Percentiles rank a stretch among this genome's conserved stretches.
Evolutionary conservation across 2,797 vertebrate genomes (phyloP).

Genomic region (Iguana delicatissima): DNA sequence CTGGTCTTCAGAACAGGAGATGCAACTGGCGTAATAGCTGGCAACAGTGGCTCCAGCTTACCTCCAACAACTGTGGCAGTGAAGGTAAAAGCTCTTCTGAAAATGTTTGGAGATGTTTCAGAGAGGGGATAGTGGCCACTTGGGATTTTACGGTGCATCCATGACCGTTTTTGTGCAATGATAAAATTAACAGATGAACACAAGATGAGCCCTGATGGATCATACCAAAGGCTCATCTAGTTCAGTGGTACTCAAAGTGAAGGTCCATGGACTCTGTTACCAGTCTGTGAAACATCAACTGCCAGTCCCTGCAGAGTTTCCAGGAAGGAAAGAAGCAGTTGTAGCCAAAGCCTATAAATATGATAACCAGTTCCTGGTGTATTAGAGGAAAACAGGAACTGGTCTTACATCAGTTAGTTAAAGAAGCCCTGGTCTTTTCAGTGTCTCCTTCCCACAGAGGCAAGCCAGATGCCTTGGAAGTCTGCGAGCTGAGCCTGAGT

Average conservation of each 20-base stretch:
- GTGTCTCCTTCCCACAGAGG: background rate
- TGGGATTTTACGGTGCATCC: background rate
- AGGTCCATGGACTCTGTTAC: too few relatives aligned
- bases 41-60: background rate
- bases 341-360: too few relatives aligned
- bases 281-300: too few relatives aligned
- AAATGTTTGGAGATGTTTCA: background rate
- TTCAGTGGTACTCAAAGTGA: background rate
- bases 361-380: too few relatives aligned
- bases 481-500: background rate
- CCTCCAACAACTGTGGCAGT: background rate
- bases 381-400: too few relatives aligned
- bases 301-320: too few relatives aligned
- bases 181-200: background rate
- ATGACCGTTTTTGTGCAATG: background rate
- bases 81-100: background rate
- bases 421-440: background rate
- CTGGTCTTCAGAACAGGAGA: background rate
- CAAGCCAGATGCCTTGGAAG: background rate
- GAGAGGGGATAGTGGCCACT: background rate
- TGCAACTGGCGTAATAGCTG: background rate
- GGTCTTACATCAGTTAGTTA: too few relatives aligned
- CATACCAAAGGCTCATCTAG: background rate
- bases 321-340: too few relatives aligned
- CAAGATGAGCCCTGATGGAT: background rate